Evolutionary conservation across 1,140 invertebrate genomes (phyloP).

Genomic region (Zaprionus davidi): DNA sequence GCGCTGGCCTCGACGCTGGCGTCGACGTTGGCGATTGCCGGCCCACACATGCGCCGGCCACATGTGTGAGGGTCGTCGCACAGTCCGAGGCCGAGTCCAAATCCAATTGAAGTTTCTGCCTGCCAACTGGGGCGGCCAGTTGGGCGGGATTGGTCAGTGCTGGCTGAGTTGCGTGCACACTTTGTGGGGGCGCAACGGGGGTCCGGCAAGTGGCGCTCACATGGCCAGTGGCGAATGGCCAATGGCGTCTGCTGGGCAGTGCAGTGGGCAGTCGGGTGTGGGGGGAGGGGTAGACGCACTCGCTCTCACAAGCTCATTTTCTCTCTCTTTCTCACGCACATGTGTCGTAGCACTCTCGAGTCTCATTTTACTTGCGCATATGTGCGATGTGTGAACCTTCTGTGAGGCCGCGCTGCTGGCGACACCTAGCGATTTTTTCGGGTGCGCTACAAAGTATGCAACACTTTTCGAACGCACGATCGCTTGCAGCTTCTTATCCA

Average conservation of each 20-base stretch:
- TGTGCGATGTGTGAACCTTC: background rate
- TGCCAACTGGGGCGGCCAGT: slow-evolving; percentile 65
- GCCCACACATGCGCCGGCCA: slow-evolving; percentile 46
- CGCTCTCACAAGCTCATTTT: slow-evolving; percentile 6
- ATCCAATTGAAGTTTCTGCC: slow-evolving; percentile 73
- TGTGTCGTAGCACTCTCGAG: slow-evolving; percentile 1
- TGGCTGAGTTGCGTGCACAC: slow-evolving; percentile 15
- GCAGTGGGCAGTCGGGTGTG: slow-evolving; percentile 15
- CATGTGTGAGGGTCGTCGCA: slow-evolving; percentile 31
- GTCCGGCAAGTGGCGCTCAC: slow-evolving; percentile 24
- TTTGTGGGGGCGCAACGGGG: slow-evolving; percentile 6
- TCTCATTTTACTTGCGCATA: background rate
- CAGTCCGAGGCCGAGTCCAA: slow-evolving; percentile 31
- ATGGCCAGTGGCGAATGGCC: slow-evolving; percentile 46
- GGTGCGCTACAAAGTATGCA: slow-evolving; percentile 42
- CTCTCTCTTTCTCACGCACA: slow-evolving; percentile 8
- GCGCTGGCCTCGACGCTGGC: slow-evolving; percentile 15
- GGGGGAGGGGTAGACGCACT: background rate
- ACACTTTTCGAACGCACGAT: slow-evolving; percentile 25
- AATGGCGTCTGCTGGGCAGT: slow-evolving; percentile 44
- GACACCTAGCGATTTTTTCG: slow-evolving; percentile 41
- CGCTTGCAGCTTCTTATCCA: background rate
- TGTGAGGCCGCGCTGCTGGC: slow-evolving; percentile 21
- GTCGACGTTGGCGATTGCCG: background rate
- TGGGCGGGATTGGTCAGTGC: slow-evolving; percentile 68